Evolutionary conservation across 2,113 vertebrate species (phyloP).

Genomic region (Rhodinocichla rosea): DNA sequence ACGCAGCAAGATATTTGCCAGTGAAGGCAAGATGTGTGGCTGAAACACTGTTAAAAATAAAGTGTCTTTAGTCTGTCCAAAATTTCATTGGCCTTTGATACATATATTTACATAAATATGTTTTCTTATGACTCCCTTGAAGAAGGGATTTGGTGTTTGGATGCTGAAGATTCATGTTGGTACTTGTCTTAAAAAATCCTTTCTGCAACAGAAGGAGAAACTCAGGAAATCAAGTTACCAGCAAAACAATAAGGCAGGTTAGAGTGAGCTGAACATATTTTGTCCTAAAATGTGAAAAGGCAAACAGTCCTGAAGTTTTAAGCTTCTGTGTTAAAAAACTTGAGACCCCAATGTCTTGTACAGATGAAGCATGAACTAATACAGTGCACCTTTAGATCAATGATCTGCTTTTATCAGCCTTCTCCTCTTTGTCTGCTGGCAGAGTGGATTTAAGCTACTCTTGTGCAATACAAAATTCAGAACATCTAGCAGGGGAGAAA

Average conservation of each 20-base stretch:
- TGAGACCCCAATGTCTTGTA: background rate
- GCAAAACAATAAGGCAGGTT: background rate
- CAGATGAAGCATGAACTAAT: background rate
- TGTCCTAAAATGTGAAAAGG: background rate
- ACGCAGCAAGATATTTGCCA: background rate
- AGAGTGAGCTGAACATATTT: background rate
- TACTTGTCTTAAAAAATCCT: background rate
- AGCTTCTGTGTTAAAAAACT: background rate
- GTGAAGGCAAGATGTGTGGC: background rate
- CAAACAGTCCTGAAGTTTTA: background rate
- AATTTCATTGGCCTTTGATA: slow-evolving; percentile 25
- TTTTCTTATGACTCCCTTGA: background rate
- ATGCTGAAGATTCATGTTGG: background rate
- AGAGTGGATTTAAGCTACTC: background rate
- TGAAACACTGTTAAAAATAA: slow-evolving; percentile 20
- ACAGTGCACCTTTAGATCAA: background rate
- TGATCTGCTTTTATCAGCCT: background rate
- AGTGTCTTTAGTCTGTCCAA: background rate
- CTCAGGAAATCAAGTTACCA: background rate
- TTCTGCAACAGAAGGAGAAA: background rate
- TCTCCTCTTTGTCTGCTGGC: background rate
- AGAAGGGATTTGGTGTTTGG: background rate
- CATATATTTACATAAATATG: background rate
- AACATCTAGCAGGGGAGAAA: background rate
- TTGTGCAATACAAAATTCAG: background rate